Evolutionary conservation across 2,888 invertebrate species (phyloP).

Genomic region (Lottia gigantea): DNA sequence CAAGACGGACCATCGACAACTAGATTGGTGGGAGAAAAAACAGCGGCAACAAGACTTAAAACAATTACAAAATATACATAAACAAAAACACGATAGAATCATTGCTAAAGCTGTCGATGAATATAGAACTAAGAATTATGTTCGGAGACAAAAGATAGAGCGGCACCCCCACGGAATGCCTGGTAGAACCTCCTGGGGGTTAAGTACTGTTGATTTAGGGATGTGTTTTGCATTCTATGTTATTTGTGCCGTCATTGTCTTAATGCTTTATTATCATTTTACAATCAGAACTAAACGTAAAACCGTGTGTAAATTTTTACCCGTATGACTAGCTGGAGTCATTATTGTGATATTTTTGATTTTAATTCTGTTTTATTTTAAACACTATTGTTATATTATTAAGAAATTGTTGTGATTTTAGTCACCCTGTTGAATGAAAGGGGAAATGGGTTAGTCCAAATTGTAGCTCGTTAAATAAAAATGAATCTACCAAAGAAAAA

Average conservation of each 20-base stretch:
- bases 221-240: conserved; percentile 62
- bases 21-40: conserved; percentile 59
- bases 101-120: not conserved
- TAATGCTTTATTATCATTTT: conserved; percentile 61
- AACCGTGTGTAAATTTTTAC: conserved; percentile 28
- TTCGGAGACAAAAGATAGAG: not conserved
- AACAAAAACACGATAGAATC: conserved; percentile 30
- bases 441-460: no score
- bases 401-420: no score
- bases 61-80: conserved; percentile 38
- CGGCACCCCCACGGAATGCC: not conserved
- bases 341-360: not conserved
- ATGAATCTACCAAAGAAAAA: no score
- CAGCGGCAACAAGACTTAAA: conserved; percentile 49
- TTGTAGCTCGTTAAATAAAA: no score
- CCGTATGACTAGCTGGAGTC: conserved; percentile 8
- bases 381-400: not conserved
- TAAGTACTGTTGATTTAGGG: conserved; percentile 56
- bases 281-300: conserved; percentile 44
- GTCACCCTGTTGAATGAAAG: no score
- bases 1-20: conserved; percentile 17
- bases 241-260: conserved; percentile 50
- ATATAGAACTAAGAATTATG: not conserved
- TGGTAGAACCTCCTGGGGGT: conserved; percentile 33
- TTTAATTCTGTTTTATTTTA: not conserved